phyloP scores from a whole-genome alignment of 2,113 vertebrate species.

The Hydrolagus affinis region DNA sequence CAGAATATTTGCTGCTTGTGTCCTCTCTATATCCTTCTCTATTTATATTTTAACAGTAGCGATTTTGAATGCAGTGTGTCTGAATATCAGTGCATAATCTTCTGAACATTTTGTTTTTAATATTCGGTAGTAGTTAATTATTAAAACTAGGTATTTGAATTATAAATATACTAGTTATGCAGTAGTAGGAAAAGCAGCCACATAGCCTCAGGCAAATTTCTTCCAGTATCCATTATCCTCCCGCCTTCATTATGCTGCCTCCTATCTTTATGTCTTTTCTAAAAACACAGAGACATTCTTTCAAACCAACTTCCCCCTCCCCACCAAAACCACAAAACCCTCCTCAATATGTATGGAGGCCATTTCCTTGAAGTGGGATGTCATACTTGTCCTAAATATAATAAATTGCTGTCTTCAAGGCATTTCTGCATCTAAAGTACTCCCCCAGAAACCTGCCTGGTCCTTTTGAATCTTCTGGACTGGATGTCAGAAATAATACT shows the following conservation, averaged over 20 bases:
- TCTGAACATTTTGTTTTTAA: constrained; percentile 90
- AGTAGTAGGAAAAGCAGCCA: constrained; percentile 99
- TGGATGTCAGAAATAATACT: constrained; percentile 96
- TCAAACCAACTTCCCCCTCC: constrained; percentile 84
- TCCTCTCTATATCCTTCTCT: constrained; percentile 60
- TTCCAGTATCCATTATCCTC: constrained; percentile 99
- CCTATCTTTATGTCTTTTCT: constrained; percentile 87
- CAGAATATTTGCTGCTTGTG: constrained; percentile 24
- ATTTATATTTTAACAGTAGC: constrained; percentile 71
- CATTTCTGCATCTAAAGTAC: constrained; percentile 90
- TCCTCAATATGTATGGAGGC: constrained; percentile 87
- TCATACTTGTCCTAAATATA: constrained; percentile 99
- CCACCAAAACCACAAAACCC: constrained; percentile 80
- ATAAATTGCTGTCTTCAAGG: constrained; percentile 98
- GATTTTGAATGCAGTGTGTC: constrained; percentile 66
- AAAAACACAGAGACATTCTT: constrained; percentile 89
- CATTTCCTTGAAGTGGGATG: constrained; percentile 95
- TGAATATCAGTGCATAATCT: constrained; percentile 79
- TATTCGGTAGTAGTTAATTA: constrained; percentile 98
- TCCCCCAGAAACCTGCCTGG: constrained; percentile 87
- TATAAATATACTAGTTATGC: constrained; percentile 99
- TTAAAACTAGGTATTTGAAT: constrained; percentile 99
- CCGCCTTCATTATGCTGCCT: constrained; percentile 89
- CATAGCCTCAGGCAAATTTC: constrained; percentile 95
- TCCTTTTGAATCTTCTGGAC: constrained; percentile 73